Conservation (phyloP, 2,888 invertebrate species). For the Nephrotoma flavescens region DNA sequence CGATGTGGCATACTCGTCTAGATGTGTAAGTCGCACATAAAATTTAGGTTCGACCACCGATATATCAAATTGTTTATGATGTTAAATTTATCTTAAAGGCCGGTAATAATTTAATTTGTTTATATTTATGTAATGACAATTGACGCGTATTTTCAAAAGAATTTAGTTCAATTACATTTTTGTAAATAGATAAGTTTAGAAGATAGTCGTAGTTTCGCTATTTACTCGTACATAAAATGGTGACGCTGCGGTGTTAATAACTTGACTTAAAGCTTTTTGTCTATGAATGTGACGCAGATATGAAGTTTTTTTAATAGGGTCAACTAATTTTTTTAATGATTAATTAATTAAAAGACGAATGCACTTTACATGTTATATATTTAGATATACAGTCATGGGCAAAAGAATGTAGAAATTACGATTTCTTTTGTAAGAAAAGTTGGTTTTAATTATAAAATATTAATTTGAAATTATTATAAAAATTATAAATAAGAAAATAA, state of each 20-base stretch:
- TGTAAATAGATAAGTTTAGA: background rate
- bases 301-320: background rate
- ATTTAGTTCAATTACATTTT: background rate
- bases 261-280: background rate
- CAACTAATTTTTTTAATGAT: background rate
- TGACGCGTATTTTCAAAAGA: background rate
- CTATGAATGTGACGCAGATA: background rate
- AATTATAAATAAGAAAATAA: too few species aligned
- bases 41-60: background rate
- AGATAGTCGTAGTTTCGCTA: background rate
- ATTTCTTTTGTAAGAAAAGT: too few species aligned
- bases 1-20: background rate
- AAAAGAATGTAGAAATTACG: too few species aligned
- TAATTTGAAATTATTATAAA: too few species aligned
- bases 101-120: background rate
- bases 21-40: background rate
- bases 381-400: background rate
- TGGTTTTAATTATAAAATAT: too few species aligned
- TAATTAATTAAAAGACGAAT: background rate
- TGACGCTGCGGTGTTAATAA: too few species aligned
- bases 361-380: background rate
- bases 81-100: background rate
- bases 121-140: background rate
- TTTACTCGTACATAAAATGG: background rate
- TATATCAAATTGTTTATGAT: background rate